These are phyloP conservation scores for Tachyglossus aculeatus DNA, from an alignment of 2,797 vertebrate genomes.

Conservation along the genomic window DNA sequence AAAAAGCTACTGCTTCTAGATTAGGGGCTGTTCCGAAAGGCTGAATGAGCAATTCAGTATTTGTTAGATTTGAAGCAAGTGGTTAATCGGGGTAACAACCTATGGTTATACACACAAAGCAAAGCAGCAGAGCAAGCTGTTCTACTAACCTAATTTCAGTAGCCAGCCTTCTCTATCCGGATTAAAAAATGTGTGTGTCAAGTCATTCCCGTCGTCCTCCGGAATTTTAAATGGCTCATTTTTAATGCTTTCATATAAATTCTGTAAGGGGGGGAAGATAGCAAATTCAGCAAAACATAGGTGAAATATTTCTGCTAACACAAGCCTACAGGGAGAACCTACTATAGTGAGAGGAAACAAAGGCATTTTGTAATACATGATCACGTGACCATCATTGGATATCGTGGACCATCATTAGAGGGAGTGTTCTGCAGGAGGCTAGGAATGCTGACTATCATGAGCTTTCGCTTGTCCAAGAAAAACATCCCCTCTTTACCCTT, in stretches of 20 bases:
- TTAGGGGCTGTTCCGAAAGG: not conserved
- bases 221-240: constrained; percentile 98
- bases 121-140: not conserved
- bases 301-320: too few species aligned
- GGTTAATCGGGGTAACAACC: not conserved
- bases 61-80: constrained; percentile 31
- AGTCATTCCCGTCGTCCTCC: constrained; percentile 95
- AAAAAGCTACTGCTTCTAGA: constrained; percentile 14
- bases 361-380: too few species aligned
- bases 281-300: constrained; percentile 18
- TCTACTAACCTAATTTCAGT: constrained; percentile 90
- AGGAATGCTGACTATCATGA: too few species aligned
- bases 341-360: too few species aligned
- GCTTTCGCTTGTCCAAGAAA: too few species aligned
- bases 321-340: too few species aligned
- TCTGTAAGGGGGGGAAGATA: constrained; percentile 73
- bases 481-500: not conserved
- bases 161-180: constrained; percentile 98
- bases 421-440: too few species aligned
- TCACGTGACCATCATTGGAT: too few species aligned
- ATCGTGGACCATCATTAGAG: too few species aligned
- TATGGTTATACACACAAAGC: constrained; percentile 16
- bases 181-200: constrained; percentile 98
- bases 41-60: constrained; percentile 1
- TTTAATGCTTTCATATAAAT: constrained; percentile 98